Base-by-base conservation (phyloP, 2,113 vertebrate genomes). In the Rhinolophus sinicus region DNA sequence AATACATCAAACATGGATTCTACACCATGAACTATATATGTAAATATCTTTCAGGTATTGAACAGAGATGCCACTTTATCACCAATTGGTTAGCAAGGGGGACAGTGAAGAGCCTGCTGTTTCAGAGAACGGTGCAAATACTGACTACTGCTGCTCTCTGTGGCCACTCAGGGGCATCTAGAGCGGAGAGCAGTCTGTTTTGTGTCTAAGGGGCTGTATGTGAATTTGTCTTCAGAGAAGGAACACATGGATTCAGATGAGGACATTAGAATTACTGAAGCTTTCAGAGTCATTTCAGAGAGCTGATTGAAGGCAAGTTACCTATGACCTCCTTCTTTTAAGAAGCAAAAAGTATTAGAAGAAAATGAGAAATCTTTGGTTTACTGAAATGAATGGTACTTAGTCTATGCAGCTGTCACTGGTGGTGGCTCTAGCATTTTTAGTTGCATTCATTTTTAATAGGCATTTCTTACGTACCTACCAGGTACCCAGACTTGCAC, bases 211-310 rank as follows among this genome's bases (percentile, higher is more conserved):
- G 73, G 75, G 24, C 64, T 64, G 13, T 28, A 22, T 69, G 94
- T 94, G 30, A 73, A 93, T 93, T 76, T 96, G 6, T 72, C 95
- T 96, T 97, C 97, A 67, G 33, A 60, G 89, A 84, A 87, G 90
- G 16, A 86, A n/a, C 3, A 78, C 44, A 8, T 58, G 73, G 35
- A 86, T 85, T 82, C 52, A 82, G 54, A 54, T 52, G 26, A 62
- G 38, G 30, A 54, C 30, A 88, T 30, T 70, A 50, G 81, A 95
- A 62, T n/a, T 35, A 2, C 21, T 8, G 26, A 44, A 90, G 50
- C 12, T 87, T 87, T 86, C 58, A 8, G 7, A 44, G 65, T 82
- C 75, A 22, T 83, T 72, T 90, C 38, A 88, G 75, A 94, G 75
- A 88, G 21, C 14, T 38, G 26, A 81, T 35, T 50, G 33, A 78